phyloP scores from a whole-genome alignment of 2,797 vertebrate genomes.

The Erpetoichthys calabaricus region DNA sequence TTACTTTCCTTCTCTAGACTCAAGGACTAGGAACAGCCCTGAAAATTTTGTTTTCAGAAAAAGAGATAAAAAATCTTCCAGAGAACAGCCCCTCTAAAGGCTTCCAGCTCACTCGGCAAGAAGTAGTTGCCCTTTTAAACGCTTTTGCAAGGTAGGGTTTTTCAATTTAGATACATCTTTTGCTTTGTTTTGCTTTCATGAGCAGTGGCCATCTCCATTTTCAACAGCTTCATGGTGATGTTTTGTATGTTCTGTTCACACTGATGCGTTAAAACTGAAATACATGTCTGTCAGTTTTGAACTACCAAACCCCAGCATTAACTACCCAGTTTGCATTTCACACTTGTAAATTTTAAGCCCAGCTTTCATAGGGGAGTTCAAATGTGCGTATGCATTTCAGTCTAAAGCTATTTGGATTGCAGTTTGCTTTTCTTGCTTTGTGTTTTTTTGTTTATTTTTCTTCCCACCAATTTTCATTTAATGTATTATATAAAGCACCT shows the following conservation, averaged over 20 bases:
- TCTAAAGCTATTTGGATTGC: too few relatives aligned
- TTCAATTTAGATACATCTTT: background rate
- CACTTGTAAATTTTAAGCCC: too few relatives aligned
- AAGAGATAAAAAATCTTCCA: slow-evolving; percentile 80
- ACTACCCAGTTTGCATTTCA: too few relatives aligned
- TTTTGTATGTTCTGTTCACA: background rate
- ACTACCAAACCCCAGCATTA: too few relatives aligned
- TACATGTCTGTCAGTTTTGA: too few relatives aligned
- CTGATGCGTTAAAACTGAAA: too few relatives aligned
- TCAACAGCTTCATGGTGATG: background rate
- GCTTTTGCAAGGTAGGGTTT: slow-evolving; percentile 69
- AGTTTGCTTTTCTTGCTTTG: too few relatives aligned
- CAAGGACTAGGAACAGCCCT: slow-evolving; percentile 85
- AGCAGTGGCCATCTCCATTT: background rate
- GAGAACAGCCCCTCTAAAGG: slow-evolving; percentile 78
- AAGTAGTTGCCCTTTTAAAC: slow-evolving; percentile 83
- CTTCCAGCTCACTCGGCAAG: slow-evolving; percentile 84
- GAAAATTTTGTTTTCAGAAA: slow-evolving; percentile 91
- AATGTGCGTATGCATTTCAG: too few relatives aligned
- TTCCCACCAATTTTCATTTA: too few relatives aligned
- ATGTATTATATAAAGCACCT: too few relatives aligned
- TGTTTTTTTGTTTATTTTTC: too few relatives aligned
- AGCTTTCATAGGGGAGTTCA: too few relatives aligned
- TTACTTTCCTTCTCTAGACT: slow-evolving; percentile 45
- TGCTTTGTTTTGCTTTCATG: background rate